These are phyloP conservation scores for Philotrypesis tridentata DNA, from an alignment of 1,140 invertebrate species.

Conservation along the genomic window DNA sequence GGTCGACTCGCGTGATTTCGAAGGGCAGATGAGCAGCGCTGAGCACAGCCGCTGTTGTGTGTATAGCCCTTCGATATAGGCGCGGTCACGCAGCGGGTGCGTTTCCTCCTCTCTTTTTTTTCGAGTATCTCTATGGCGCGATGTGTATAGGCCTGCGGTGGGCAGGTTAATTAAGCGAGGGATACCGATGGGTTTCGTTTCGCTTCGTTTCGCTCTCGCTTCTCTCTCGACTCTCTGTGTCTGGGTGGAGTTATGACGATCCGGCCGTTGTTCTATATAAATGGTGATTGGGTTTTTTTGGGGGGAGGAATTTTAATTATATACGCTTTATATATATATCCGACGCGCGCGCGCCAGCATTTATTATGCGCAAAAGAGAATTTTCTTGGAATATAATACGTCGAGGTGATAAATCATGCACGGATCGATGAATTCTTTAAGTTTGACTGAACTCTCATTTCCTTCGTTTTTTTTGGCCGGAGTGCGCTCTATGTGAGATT, in stretches of 20 bases:
- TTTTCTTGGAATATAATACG: too few relatives aligned
- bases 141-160: background rate
- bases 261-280: background rate
- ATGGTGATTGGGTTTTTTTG: background rate
- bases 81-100: background rate
- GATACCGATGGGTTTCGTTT: constrained; percentile 8
- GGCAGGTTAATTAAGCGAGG: background rate
- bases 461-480: too few relatives aligned
- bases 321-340: background rate
- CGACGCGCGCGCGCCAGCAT: background rate
- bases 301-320: background rate
- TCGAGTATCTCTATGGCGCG: background rate
- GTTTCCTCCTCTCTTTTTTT: background rate
- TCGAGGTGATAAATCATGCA: too few relatives aligned
- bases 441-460: too few relatives aligned
- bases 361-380: too few relatives aligned
- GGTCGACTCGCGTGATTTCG: background rate
- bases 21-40: background rate
- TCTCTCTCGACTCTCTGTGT: too few relatives aligned
- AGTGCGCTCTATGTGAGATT: too few relatives aligned
- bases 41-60: background rate
- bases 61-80: background rate
- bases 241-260: background rate
- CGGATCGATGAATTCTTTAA: background rate
- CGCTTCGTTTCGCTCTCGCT: background rate